Evolutionary conservation across 2,888 invertebrate species (phyloP).

Genomic region (Dasypogon diadema): DNA sequence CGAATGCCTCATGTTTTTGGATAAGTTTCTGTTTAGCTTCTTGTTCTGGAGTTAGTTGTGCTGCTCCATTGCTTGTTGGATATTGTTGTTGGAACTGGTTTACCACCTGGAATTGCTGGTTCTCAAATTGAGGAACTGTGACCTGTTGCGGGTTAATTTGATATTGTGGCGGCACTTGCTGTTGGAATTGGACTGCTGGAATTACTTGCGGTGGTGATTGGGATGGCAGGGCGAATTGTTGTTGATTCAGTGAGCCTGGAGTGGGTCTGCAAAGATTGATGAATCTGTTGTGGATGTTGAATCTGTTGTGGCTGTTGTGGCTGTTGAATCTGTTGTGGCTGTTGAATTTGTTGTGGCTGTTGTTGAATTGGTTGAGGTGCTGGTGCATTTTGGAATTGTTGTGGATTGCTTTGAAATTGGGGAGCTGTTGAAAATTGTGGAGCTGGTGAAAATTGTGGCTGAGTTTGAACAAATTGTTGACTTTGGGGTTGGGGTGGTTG

Average conservation of each 20-base stretch:
- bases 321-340: slow-evolving; percentile 52
- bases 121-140: background rate
- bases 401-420: too few relatives aligned
- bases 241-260: background rate
- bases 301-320: slow-evolving; percentile 56
- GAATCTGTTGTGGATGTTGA: slow-evolving; percentile 23
- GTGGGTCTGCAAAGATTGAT: slow-evolving; percentile 54
- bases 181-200: slow-evolving; percentile 59
- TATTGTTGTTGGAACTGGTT: slow-evolving; percentile 16
- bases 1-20: slow-evolving; percentile 81
- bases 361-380: slow-evolving; percentile 55
- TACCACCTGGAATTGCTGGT: slow-evolving; percentile 5
- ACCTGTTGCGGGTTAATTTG: background rate
- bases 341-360: slow-evolving; percentile 41
- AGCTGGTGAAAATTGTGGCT: slow-evolving; percentile 50
- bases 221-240: background rate
- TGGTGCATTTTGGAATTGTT: slow-evolving; percentile 53
- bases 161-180: slow-evolving; percentile 64
- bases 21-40: slow-evolving; percentile 80
- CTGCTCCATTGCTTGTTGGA: slow-evolving; percentile 1
- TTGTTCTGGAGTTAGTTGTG: slow-evolving; percentile 69
- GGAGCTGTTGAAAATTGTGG: slow-evolving; percentile 35
- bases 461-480: slow-evolving; percentile 42
- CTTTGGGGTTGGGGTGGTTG: slow-evolving; percentile 1
- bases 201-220: slow-evolving; percentile 14